A percentile compares a stretch with the other conserved stretches of the same genome.
These are phyloP conservation scores for Parotocinclus haroldoi DNA, from an alignment of 2,797 vertebrate genomes.

Conservation along the genomic window DNA sequence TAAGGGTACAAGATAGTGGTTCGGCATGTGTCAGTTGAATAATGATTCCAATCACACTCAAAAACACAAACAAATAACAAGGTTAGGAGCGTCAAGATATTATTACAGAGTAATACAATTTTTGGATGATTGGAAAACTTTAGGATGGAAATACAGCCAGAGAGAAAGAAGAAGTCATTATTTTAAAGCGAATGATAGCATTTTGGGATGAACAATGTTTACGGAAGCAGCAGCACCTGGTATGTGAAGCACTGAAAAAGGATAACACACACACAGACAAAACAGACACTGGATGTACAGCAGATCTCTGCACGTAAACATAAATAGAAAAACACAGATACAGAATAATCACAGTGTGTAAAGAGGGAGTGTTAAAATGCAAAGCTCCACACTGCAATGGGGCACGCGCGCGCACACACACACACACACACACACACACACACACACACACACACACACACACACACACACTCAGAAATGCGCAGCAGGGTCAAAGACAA, in stretches of 20 bases:
- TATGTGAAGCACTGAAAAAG: no score
- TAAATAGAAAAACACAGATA: constrained; percentile 1
- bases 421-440: not conserved
- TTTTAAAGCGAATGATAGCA: no score
- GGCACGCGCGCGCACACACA: not conserved
- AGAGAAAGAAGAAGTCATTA: not conserved
- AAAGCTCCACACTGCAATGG: no score
- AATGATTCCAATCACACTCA: no score
- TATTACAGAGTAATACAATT: no score
- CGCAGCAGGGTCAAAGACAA: constrained; percentile 27
- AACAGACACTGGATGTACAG: constrained; percentile 7
- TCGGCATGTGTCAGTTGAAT: no score
- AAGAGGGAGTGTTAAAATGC: not conserved
- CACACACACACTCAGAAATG: constrained; percentile 40
- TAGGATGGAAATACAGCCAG: constrained; percentile 14
- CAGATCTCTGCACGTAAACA: constrained; percentile 18
- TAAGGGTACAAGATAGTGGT: no score
- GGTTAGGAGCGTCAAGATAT: no score
- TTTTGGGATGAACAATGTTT: no score
- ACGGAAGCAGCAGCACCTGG: no score
- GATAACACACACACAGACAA: not conserved
- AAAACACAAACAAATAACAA: no score
- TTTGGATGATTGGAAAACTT: not conserved
- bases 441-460: not conserved
- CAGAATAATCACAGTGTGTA: not conserved